These are phyloP conservation scores for Gavialis gangeticus DNA, from an alignment of 2,113 vertebrate genomes.

Conservation along the genomic window DNA sequence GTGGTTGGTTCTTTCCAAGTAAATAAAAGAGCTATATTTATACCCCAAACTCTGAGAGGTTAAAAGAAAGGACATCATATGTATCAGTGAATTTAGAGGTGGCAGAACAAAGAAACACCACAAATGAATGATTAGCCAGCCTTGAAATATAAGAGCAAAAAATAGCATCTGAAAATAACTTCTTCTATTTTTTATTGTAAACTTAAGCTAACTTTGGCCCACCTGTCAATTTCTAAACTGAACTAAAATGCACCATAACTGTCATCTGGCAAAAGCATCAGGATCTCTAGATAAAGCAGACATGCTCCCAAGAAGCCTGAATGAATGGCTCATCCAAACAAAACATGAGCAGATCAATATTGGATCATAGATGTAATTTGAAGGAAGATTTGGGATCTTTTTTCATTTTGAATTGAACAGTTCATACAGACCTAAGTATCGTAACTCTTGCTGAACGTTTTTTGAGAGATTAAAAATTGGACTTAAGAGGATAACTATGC, in stretches of 20 bases:
- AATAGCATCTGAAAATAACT: neutral
- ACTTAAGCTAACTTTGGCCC: neutral
- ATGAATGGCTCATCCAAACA: neutral
- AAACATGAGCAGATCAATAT: neutral
- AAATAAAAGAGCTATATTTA: neutral
- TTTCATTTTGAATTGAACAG: neutral
- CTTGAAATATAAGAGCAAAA: neutral
- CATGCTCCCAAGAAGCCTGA: neutral
- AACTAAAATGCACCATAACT: neutral
- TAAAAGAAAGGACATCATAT: neutral
- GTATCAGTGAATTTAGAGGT: neutral
- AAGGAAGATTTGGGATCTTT: neutral
- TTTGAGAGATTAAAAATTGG: neutral
- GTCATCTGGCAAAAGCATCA: neutral
- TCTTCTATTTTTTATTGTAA: neutral
- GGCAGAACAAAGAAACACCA: neutral
- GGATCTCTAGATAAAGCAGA: neutral
- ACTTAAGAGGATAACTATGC: neutral
- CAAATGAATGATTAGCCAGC: neutral
- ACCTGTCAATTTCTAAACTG: neutral
- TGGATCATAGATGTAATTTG: constrained; percentile 1
- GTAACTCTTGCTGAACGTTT: neutral
- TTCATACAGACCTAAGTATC: neutral
- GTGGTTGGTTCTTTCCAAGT: neutral
- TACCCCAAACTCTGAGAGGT: neutral